Evolutionary conservation across 2,888 invertebrate genomes (phyloP).

Genomic region (Actias luna): DNA sequence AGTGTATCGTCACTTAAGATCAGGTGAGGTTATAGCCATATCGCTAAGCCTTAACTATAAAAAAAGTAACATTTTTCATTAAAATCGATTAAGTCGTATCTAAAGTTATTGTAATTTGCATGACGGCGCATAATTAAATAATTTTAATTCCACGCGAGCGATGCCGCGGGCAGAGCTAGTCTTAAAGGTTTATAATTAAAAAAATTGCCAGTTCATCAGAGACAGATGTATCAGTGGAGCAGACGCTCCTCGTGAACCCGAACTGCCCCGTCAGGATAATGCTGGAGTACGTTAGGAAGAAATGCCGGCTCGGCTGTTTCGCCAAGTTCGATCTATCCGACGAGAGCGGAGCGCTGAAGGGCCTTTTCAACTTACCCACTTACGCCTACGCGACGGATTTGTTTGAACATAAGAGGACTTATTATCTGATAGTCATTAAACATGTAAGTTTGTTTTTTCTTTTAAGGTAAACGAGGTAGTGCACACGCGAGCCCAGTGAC

Average conservation of each 20-base stretch:
- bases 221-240: slow-evolving; percentile 52
- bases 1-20: no score
- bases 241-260: slow-evolving; percentile 63
- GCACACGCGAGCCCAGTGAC: no score
- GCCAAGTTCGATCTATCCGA: slow-evolving; percentile 67
- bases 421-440: slow-evolving; percentile 62
- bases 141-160: no score
- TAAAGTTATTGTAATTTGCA: no score
- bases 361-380: slow-evolving; percentile 53
- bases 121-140: no score
- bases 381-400: slow-evolving; percentile 52
- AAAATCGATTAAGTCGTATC: no score
- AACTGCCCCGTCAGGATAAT: slow-evolving; percentile 63
- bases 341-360: slow-evolving; percentile 48
- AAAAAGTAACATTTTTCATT: no score
- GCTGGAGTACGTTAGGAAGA: slow-evolving; percentile 68
- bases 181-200: no score
- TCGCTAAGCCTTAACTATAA: no score
- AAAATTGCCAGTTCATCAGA: slow-evolving; percentile 31
- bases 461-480: no score
- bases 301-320: slow-evolving; percentile 55
- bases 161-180: no score
- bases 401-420: slow-evolving; percentile 61
- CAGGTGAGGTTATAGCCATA: no score
- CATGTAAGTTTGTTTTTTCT: slow-evolving; percentile 34